phyloP scores from a whole-genome alignment of 2,888 invertebrate species.

The Urechis unicinctus region DNA sequence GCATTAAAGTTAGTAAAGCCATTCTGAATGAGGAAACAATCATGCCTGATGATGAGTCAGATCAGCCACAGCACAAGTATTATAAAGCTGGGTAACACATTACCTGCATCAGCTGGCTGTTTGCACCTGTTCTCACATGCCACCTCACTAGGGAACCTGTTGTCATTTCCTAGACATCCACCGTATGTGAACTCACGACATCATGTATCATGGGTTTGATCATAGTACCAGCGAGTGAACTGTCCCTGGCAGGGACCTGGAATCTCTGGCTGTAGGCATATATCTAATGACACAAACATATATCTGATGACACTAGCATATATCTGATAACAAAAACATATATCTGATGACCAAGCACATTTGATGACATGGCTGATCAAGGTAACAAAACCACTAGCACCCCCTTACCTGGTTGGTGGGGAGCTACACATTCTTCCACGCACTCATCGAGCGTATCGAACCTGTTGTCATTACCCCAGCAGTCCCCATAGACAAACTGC shows the following conservation, averaged over 20 bases:
- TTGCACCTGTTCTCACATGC: too few relatives aligned
- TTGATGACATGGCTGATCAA: too few relatives aligned
- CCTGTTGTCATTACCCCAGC: constrained; percentile 84
- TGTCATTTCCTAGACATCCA: constrained; percentile 86
- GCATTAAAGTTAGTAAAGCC: too few relatives aligned
- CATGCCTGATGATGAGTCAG: too few relatives aligned
- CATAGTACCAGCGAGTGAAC: constrained; percentile 62
- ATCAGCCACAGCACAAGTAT: too few relatives aligned
- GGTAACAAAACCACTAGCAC: too few relatives aligned
- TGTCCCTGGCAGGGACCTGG: constrained; percentile 24
- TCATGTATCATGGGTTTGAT: constrained; percentile 61
- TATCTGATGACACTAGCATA: too few relatives aligned
- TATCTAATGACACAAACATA: constrained; percentile 12
- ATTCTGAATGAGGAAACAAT: too few relatives aligned
- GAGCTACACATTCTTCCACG: constrained; percentile 11
- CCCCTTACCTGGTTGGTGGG: constrained; percentile 19
- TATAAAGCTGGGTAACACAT: too few relatives aligned
- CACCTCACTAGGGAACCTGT: constrained; percentile 63
- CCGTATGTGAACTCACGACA: constrained; percentile 76
- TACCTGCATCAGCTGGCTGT: too few relatives aligned
- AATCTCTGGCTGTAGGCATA: constrained; percentile 28
- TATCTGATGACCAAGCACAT: too few relatives aligned
- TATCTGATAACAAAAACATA: too few relatives aligned
- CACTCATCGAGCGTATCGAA: constrained; percentile 59
- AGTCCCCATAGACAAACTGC: constrained; percentile 78